These are phyloP conservation scores for Ceratotherium simum DNA, from an alignment of 2,113 vertebrate species.

Conservation along the genomic window DNA sequence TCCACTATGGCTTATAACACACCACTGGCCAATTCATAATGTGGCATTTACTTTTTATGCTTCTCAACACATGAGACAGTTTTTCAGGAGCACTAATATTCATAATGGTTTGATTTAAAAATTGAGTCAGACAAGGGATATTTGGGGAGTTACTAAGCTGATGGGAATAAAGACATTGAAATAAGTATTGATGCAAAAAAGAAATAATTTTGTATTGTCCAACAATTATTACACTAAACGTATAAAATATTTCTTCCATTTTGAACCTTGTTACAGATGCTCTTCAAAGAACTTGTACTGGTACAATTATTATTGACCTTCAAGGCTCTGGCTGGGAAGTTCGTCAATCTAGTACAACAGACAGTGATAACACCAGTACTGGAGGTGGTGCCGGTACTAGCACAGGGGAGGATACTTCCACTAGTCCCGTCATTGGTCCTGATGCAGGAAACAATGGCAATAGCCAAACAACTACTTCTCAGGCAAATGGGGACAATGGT, in stretches of 20 bases:
- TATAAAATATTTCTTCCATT: constrained; percentile 15
- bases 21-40: background rate
- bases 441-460: no score
- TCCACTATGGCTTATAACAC: background rate
- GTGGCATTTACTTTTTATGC: background rate
- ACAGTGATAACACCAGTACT: accelerated
- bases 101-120: background rate
- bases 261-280: constrained; percentile 67
- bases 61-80: background rate
- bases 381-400: accelerated
- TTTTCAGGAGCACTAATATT: background rate
- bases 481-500: no score
- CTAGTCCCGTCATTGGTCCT: accelerated
- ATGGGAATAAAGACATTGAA: background rate
- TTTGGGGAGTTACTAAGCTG: background rate
- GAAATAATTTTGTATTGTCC: background rate
- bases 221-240: background rate
- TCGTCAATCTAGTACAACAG: accelerated
- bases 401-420: accelerated
- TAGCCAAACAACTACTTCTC: no score
- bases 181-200: background rate
- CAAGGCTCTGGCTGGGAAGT: accelerated
- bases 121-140: background rate
- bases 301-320: constrained; percentile 64
- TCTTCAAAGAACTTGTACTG: constrained; percentile 79